phyloP scores from a whole-genome alignment of 2,797 vertebrate genomes.

The Phrynocephalus guinanensis region DNA sequence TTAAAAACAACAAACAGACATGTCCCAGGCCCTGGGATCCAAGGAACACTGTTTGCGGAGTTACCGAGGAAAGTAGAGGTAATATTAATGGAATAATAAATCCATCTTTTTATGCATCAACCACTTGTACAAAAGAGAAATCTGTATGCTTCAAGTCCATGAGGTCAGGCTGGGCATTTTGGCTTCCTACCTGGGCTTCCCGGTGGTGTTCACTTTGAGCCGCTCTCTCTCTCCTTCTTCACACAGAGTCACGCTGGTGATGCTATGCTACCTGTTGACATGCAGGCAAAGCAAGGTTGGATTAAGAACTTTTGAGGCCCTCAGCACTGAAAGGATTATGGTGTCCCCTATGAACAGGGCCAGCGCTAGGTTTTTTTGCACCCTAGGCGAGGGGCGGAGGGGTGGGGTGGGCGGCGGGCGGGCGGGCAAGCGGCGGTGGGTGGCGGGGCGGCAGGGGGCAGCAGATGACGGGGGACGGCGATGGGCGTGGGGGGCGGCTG shows the following conservation, averaged over 20 bases:
- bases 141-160: background rate
- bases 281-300: no score
- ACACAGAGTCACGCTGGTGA: background rate
- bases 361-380: no score
- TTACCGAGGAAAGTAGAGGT: background rate
- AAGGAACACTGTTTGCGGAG: no score
- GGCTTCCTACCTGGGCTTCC: background rate
- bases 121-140: background rate
- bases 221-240: background rate
- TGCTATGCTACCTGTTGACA: background rate
- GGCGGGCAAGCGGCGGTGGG: no score
- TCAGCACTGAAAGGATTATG: no score
- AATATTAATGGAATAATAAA: background rate
- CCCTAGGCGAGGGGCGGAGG: no score
- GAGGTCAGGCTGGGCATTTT: background rate
- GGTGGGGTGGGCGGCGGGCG: no score
- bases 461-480: no score
- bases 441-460: no score
- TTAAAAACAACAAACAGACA: background rate
- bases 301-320: no score
- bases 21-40: background rate
- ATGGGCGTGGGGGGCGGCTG: no score
- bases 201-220: background rate
- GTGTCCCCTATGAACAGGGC: no score
- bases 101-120: background rate